Percentiles rank a stretch among this genome's conserved stretches.
phyloP scores from a whole-genome alignment of 2,888 invertebrate genomes.

The Rhyacophila evoluta region DNA sequence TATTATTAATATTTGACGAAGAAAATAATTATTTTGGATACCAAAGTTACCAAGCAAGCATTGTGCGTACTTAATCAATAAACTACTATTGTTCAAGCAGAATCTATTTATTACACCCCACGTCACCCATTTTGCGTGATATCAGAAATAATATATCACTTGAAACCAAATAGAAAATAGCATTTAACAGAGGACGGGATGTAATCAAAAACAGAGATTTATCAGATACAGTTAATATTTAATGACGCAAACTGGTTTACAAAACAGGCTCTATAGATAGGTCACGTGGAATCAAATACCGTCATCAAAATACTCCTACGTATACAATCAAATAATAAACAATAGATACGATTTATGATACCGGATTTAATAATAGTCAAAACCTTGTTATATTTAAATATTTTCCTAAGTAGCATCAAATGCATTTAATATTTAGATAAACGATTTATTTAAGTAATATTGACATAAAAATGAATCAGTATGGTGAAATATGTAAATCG shows the following conservation, averaged over 20 bases:
- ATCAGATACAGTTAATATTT: constrained; percentile 38
- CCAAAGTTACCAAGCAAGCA: not conserved
- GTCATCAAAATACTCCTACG: not conserved
- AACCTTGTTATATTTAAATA: too few species aligned
- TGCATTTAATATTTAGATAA: too few species aligned
- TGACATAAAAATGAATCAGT: too few species aligned
- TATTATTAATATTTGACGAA: not conserved
- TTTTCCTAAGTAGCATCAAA: too few species aligned
- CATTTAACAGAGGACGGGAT: constrained; percentile 37
- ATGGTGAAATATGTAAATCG: not conserved
- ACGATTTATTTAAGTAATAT: too few species aligned
- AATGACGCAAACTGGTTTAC: constrained; percentile 26
- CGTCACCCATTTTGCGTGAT: constrained; percentile 4
- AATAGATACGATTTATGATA: not conserved
- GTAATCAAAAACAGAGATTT: constrained; percentile 47
- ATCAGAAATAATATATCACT: constrained; percentile 14
- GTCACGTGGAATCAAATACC: not conserved
- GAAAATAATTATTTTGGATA: not conserved
- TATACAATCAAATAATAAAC: not conserved
- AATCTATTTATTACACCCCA: constrained; percentile 13
- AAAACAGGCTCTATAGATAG: not conserved
- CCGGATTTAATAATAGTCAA: not conserved
- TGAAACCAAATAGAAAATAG: constrained; percentile 36
- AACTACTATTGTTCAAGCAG: not conserved
- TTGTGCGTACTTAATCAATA: constrained; percentile 1